These are phyloP conservation scores for Beaufortia kweichowensis DNA, from an alignment of 2,113 vertebrate species.

Conservation along the genomic window DNA sequence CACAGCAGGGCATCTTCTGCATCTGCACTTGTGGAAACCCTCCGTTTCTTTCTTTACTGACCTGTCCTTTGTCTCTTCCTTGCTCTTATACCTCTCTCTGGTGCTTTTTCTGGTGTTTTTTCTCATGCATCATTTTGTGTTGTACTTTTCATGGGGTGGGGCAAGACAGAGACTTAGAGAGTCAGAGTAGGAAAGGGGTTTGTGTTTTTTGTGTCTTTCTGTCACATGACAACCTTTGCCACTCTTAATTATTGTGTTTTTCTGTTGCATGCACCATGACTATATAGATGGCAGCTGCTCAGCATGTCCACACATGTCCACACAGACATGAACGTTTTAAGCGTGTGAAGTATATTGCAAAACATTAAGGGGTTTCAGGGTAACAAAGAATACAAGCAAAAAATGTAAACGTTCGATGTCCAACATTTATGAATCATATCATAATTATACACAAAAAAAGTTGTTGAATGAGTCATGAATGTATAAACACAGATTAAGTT, in stretches of 20 bases:
- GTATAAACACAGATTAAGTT: too few species aligned
- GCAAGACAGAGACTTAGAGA: background rate
- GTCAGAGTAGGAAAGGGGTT: background rate
- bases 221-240: background rate
- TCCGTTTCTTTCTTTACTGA: too few species aligned
- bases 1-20: background rate
- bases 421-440: too few species aligned
- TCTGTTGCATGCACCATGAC: background rate
- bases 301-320: too few species aligned
- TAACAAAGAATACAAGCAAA: too few species aligned
- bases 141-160: background rate
- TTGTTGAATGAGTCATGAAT: too few species aligned
- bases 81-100: background rate
- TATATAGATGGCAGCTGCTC: background rate
- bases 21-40: background rate
- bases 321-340: too few species aligned
- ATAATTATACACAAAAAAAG: too few species aligned
- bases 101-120: background rate
- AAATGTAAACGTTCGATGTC: too few species aligned
- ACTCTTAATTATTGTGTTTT: background rate
- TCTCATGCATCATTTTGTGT: background rate
- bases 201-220: background rate
- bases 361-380: too few species aligned
- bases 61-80: background rate
- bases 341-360: too few species aligned